Percentiles rank a stretch among this genome's conserved stretches.
These are phyloP conservation scores for Danaus plexippus DNA, from an alignment of 1,140 invertebrate species.

Conservation along the genomic window DNA sequence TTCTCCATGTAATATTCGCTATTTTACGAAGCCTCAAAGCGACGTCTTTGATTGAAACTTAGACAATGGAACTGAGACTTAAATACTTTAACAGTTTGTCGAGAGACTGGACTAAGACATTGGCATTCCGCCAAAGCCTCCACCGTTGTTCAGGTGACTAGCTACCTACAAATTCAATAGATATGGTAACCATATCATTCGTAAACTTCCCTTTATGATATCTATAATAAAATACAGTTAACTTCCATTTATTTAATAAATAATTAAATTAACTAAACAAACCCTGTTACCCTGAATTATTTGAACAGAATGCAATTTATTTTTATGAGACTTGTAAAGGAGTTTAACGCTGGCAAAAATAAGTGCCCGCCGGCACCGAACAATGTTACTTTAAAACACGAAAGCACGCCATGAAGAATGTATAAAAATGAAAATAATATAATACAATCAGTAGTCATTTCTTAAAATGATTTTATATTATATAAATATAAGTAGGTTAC, in stretches of 20 bases:
- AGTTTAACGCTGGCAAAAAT: too few species aligned
- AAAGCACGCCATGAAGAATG: too few species aligned
- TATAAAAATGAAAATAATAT: too few species aligned
- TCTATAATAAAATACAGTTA: too few species aligned
- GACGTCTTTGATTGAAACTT: constrained; percentile 30
- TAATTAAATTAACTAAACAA: constrained; percentile 1
- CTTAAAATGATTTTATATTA: too few species aligned
- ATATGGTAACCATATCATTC: background rate
- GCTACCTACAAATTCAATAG: constrained; percentile 13
- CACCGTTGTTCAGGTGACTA: constrained; percentile 21
- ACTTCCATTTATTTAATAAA: too few species aligned
- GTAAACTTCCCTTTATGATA: too few species aligned
- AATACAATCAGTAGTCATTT: too few species aligned
- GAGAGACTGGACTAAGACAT: constrained; percentile 22
- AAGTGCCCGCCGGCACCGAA: too few species aligned
- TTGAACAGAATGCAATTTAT: constrained; percentile 2
- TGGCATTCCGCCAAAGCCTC: constrained; percentile 24
- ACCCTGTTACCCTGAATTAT: constrained; percentile 4
- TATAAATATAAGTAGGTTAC: constrained; percentile 11
- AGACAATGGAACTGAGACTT: constrained; percentile 30
- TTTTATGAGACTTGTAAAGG: too few species aligned
- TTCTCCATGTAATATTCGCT: constrained; percentile 7
- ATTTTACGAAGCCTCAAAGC: constrained; percentile 14
- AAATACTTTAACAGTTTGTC: constrained; percentile 37
- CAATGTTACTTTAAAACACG: too few species aligned